Conservation (phyloP, 2,888 invertebrate species). For the Pyrocoelia pectoralis region DNA sequence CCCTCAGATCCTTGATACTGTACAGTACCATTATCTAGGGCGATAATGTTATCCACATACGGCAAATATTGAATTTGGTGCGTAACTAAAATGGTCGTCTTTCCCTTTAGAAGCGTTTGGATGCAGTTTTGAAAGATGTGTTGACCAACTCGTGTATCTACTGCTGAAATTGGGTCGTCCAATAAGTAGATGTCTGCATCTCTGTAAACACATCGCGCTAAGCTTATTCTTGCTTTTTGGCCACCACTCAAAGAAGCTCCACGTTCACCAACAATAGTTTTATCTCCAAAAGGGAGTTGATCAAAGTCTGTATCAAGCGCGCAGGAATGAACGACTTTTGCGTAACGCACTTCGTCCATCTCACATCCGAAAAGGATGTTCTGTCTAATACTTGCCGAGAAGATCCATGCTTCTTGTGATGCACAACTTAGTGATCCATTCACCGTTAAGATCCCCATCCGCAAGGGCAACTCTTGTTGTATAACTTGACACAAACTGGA, state of each 20-base stretch:
- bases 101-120: constrained; percentile 62
- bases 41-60: constrained; percentile 63
- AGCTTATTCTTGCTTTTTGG: constrained; percentile 80
- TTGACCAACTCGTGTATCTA: constrained; percentile 80
- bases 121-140: constrained; percentile 81
- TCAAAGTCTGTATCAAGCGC: constrained; percentile 71
- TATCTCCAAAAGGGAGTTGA: constrained; percentile 65
- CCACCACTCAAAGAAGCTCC: constrained; percentile 83
- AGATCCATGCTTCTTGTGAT: constrained; percentile 74
- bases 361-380: constrained; percentile 74
- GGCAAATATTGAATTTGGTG: constrained; percentile 75
- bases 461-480: neutral
- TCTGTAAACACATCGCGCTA: constrained; percentile 80
- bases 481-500: constrained; percentile 59
- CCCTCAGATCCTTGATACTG: constrained; percentile 17
- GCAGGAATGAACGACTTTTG: constrained; percentile 66
- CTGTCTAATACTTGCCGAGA: constrained; percentile 66
- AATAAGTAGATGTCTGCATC: constrained; percentile 79
- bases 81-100: constrained; percentile 72
- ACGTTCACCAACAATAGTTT: constrained; percentile 70
- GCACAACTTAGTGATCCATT: constrained; percentile 40
- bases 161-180: constrained; percentile 83
- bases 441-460: neutral
- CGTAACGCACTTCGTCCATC: constrained; percentile 60
- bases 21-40: constrained; percentile 63